Evolutionary conservation across 2,888 invertebrate species (phyloP).

Genomic region (Luffia ferchaultella): DNA sequence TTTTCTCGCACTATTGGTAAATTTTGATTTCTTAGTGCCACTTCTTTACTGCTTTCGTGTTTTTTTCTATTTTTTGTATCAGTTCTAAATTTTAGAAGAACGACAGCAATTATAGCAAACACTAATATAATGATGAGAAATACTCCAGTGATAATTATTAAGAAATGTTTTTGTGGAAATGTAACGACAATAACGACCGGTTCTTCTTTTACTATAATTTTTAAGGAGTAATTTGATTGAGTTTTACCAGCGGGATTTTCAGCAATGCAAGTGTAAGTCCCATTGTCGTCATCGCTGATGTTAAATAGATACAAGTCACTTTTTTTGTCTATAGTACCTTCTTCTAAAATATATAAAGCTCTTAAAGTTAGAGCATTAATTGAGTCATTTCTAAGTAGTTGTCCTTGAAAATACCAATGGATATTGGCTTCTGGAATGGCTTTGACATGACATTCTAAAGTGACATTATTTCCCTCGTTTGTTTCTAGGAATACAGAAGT

Average conservation of each 20-base stretch:
- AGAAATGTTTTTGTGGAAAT: conserved; percentile 75
- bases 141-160: conserved; percentile 73
- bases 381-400: conserved; percentile 80
- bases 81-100: conserved; percentile 65
- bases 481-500: conserved; percentile 80
- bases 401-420: conserved; percentile 85
- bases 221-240: conserved; percentile 82
- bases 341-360: conserved; percentile 75
- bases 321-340: conserved; percentile 76
- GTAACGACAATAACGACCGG: conserved; percentile 73
- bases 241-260: conserved; percentile 85
- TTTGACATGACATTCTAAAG: conserved; percentile 80
- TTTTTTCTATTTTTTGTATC: conserved; percentile 56
- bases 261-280: conserved; percentile 85
- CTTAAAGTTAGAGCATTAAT: conserved; percentile 71
- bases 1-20: conserved; percentile 21
- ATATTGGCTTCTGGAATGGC: conserved; percentile 84
- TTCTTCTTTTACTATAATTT: conserved; percentile 77
- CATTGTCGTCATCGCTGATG: conserved; percentile 81
- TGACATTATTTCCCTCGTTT: conserved; percentile 82
- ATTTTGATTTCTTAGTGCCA: conserved; percentile 68
- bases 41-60: conserved; percentile 69
- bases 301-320: conserved; percentile 83
- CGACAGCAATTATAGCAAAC: conserved; percentile 71
- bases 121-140: conserved; percentile 71